A percentile compares a stretch with the other conserved stretches of the same genome.
Evolutionary conservation across 2,888 invertebrate genomes (phyloP).

Genomic region (Drosophila lacicola): DNA sequence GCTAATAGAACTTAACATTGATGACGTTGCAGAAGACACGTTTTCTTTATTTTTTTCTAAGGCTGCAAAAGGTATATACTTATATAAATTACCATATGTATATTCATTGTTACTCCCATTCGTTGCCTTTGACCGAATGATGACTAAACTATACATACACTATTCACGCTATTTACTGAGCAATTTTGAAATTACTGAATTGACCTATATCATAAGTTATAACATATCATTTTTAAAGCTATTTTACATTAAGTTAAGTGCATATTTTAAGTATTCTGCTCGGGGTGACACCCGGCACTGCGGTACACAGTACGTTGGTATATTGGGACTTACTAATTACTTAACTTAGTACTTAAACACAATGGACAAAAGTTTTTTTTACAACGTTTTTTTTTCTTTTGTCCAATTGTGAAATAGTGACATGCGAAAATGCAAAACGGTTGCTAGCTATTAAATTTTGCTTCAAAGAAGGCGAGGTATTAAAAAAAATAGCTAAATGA

Average conservation of each 20-base stretch:
- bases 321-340: conserved; percentile 10
- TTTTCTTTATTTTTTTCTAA: conserved; percentile 11
- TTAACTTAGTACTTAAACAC: not conserved
- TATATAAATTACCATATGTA: not conserved
- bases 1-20: conserved; percentile 15
- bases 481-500: conserved; percentile 4
- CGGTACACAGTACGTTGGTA: not conserved
- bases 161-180: not conserved
- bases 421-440: conserved; percentile 16
- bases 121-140: not conserved
- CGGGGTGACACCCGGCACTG: not conserved
- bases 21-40: conserved; percentile 17
- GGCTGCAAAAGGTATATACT: conserved; percentile 2
- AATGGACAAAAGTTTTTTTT: conserved; percentile 6
- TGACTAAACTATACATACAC: conserved; percentile 2
- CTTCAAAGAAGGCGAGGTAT: conserved; percentile 3
- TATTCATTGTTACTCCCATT: not conserved
- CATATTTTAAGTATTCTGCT: not conserved
- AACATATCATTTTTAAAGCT: too few relatives aligned
- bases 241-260: too few relatives aligned
- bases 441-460: not conserved
- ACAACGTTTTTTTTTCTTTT: conserved; percentile 12
- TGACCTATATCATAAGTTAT: too few relatives aligned
- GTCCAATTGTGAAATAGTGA: conserved; percentile 17
- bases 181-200: too few relatives aligned